phyloP scores from a whole-genome alignment of 2,797 vertebrate species.

The Poecilia wingei region DNA sequence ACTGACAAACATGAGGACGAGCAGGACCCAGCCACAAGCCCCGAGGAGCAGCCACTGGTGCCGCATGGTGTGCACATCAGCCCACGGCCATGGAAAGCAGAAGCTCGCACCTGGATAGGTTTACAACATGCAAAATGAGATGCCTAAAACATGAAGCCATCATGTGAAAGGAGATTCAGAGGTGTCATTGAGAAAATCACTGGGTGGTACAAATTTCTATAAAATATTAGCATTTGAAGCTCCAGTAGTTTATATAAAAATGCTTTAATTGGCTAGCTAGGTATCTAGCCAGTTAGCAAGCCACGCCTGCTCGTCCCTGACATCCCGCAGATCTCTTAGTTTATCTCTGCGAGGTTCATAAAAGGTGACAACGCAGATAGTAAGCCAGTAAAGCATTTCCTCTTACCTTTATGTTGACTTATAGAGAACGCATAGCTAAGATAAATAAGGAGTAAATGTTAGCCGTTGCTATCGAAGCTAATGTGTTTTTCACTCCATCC shows the following conservation, averaged over 20 bases:
- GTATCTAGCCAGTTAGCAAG: slow-evolving; percentile 29
- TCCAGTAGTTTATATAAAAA: neutral
- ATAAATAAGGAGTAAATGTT: slow-evolving; percentile 9
- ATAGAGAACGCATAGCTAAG: slow-evolving; percentile 9
- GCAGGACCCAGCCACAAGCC: slow-evolving; percentile 95
- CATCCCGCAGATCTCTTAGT: accelerated
- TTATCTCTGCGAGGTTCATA: neutral
- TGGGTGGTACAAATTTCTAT: no score
- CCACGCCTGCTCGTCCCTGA: slow-evolving; percentile 40
- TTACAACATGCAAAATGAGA: neutral
- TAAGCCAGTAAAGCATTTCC: accelerated
- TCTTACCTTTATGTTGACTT: slow-evolving; percentile 14
- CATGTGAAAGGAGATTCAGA: neutral
- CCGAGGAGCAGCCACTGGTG: slow-evolving; percentile 96
- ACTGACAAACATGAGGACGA: slow-evolving; percentile 96
- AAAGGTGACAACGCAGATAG: accelerated
- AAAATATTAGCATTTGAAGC: neutral
- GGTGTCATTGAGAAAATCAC: neutral
- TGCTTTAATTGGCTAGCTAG: slow-evolving; percentile 10
- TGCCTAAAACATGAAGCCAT: neutral
- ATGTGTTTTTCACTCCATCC: neutral
- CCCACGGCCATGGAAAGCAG: slow-evolving; percentile 61
- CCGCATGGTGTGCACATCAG: slow-evolving; percentile 87
- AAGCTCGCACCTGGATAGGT: slow-evolving; percentile 24
- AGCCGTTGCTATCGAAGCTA: slow-evolving; percentile 13